Evolutionary conservation across 1,140 invertebrate genomes (phyloP), one percentile per base, ranked within the genome.

Genomic region (Idris sp.): DNA sequence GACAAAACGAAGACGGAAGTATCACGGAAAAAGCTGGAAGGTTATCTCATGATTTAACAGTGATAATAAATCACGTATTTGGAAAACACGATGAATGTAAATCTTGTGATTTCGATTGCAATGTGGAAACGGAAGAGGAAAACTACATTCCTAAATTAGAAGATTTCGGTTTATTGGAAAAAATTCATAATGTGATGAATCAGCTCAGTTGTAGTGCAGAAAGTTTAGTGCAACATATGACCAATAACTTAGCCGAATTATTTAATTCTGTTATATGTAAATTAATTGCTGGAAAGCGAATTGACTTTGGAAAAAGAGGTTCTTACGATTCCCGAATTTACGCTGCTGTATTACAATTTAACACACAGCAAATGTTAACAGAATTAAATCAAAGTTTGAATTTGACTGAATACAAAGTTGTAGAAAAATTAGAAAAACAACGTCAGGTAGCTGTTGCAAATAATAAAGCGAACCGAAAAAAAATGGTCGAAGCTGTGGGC

Each of bases 231-330:
- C 28, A 82, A 11, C 53, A 84, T 59, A 71, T 78, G 15, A 85
- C 81, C 10, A 88, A 82, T 43, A 89, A 88, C 62, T 14, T 48
- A n/a, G 81, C 79, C 9, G 86, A 89, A 78, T 11, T 28, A 11
- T 86, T 79, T 74, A 82, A 86, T 68, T 48, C 56, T 4, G 7
- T 46, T 14, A n/a, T 46, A 5, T 46, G 43, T 11, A 46, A 87
- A 71, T 76, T 56, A 36, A 72, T 80, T 31, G 77, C 77, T 22
- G 86, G 83, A n/a, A 88, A 88, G 74, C 41, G 80, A 46, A 67
- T 81, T 16, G 82, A 85, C 75, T 83, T 61, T 28, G 40, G 74
- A 2, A 44, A 38, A 5, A 71, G 62, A 19, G 43, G 61, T 1
- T 73, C 51, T 0, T 88, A 86, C 25, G 35, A 75, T 40, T 44